Percentiles rank a stretch among this genome's conserved stretches.
phyloP scores from a whole-genome alignment of 2,797 vertebrate species.

The Eremophila alpestris region DNA sequence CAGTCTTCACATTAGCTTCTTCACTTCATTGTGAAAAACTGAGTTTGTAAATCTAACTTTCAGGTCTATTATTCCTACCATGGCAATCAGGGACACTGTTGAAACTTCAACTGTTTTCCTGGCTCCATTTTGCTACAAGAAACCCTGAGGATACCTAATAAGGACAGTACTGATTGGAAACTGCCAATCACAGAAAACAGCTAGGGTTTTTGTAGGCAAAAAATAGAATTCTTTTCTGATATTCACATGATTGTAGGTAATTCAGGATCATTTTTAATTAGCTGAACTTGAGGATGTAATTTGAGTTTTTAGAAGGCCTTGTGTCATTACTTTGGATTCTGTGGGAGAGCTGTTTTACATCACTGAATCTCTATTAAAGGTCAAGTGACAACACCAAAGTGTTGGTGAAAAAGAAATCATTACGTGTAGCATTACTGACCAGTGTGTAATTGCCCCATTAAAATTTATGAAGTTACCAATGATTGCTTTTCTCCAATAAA shows the following conservation, averaged over 20 bases:
- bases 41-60: slow-evolving; percentile 27
- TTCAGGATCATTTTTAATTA: slow-evolving; percentile 31
- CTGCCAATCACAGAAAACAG: neutral
- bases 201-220: neutral
- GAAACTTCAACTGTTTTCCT: neutral
- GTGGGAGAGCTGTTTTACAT: slow-evolving; percentile 30
- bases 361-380: slow-evolving; percentile 53
- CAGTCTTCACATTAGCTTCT: neutral
- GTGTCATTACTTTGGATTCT: neutral
- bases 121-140: neutral
- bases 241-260: neutral
- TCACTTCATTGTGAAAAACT: neutral
- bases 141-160: slow-evolving; percentile 21
- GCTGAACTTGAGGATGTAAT: neutral
- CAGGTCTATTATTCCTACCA: slow-evolving; percentile 1
- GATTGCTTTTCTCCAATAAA: slow-evolving; percentile 36
- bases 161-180: neutral
- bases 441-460: slow-evolving; percentile 30
- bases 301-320: slow-evolving; percentile 5
- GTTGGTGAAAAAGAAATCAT: slow-evolving; percentile 26
- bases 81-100: neutral
- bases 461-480: slow-evolving; percentile 47
- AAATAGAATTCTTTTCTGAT: neutral
- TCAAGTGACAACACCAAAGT: slow-evolving; percentile 36
- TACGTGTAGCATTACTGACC: slow-evolving; percentile 39